Conservation (phyloP, 2,888 invertebrate genomes). For the Augiades crinisus region DNA sequence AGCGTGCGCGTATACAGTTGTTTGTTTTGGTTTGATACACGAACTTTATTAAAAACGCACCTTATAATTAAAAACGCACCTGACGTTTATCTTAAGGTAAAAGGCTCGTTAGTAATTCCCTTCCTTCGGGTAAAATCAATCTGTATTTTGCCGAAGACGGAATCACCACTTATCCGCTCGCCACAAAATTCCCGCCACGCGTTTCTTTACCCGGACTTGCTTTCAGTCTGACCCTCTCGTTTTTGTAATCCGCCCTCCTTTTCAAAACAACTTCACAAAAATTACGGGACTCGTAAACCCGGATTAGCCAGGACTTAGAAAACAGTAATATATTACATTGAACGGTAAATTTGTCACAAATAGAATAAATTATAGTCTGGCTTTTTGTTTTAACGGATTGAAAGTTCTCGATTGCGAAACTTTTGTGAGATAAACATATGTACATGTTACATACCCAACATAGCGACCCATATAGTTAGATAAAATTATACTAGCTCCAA, state of each 20-base stretch:
- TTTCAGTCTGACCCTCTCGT: conserved; percentile 54
- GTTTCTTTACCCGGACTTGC: conserved; percentile 39
- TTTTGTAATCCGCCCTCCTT: conserved; percentile 57
- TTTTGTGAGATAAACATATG: not conserved
- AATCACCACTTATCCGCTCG: conserved; percentile 30
- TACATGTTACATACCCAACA: no score
- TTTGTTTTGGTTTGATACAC: no score
- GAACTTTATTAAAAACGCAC: no score
- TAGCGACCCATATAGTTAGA: no score
- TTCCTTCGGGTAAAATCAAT: conserved; percentile 19
- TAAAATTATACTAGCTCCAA: no score
- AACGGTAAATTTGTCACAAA: conserved; percentile 23
- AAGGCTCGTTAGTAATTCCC: conserved; percentile 15
- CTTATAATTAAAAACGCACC: not conserved
- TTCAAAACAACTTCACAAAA: conserved; percentile 59
- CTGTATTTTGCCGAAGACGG: conserved; percentile 25
- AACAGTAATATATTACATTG: conserved; percentile 28
- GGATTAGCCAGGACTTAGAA: conserved; percentile 39
- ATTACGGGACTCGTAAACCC: conserved; percentile 53
- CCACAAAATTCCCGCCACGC: conserved; percentile 33
- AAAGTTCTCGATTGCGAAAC: conserved; percentile 1
- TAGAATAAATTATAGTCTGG: conserved; percentile 1
- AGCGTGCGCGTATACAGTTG: not conserved
- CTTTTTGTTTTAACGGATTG: conserved; percentile 1
- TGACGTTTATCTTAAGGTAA: conserved; percentile 2